A percentile compares a stretch with the other conserved stretches of the same genome.
Conservation (phyloP, 2,888 invertebrate species). For the Tinea trinotella region DNA sequence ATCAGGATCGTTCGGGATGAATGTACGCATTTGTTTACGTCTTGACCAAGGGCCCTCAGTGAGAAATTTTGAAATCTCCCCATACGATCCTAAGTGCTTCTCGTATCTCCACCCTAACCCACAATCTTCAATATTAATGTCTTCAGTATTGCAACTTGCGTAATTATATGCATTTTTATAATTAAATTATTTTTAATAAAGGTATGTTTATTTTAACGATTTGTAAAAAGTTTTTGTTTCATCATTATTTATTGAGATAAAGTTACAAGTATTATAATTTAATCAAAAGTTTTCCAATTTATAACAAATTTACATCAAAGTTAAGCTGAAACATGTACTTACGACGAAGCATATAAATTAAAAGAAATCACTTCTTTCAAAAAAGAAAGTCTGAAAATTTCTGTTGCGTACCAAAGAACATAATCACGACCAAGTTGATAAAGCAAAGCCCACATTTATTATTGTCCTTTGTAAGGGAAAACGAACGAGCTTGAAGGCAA, state of each 20-base stretch:
- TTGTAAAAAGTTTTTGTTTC: too few relatives aligned
- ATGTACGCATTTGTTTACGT: slow-evolving; percentile 18
- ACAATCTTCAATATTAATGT: neutral
- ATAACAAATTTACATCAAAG: slow-evolving; percentile 4
- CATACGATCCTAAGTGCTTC: slow-evolving; percentile 1
- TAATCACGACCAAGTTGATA: slow-evolving; percentile 29
- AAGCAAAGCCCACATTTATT: slow-evolving; percentile 40
- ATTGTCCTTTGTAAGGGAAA: slow-evolving; percentile 46
- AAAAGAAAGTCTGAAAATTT: slow-evolving; percentile 25
- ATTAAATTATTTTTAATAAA: too few relatives aligned
- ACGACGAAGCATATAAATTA: neutral
- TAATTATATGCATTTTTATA: too few relatives aligned
- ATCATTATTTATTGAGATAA: too few relatives aligned
- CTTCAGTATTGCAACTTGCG: neutral
- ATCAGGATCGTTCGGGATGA: slow-evolving; percentile 23
- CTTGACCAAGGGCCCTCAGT: slow-evolving; percentile 13
- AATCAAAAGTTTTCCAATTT: slow-evolving; percentile 17
- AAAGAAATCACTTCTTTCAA: slow-evolving; percentile 14
- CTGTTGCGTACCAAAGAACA: slow-evolving; percentile 21
- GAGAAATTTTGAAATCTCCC: slow-evolving; percentile 6
- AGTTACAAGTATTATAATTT: neutral
- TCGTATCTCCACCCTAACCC: neutral
- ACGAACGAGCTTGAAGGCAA: slow-evolving; percentile 33
- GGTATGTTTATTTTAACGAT: too few relatives aligned
- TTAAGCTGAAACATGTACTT: slow-evolving; percentile 12